These are phyloP conservation scores for Sphaerodactylus townsendi DNA, from an alignment of 2,113 vertebrate species.

Conservation along the genomic window DNA sequence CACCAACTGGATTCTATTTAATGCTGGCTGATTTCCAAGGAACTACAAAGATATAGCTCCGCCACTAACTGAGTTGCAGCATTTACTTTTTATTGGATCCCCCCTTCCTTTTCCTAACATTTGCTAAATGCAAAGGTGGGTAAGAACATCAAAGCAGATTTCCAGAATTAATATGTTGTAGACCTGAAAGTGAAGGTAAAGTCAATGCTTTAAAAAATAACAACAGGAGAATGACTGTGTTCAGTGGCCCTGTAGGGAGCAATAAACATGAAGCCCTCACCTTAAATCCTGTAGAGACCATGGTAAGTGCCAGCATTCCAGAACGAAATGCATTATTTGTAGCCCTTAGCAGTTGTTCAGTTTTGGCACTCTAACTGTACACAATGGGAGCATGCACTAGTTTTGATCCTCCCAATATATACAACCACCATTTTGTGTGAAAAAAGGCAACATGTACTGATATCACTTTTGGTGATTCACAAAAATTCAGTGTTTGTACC, in stretches of 20 bases:
- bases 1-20: constrained; percentile 74
- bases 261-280: constrained; percentile 37
- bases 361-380: too few species aligned
- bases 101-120: constrained; percentile 3
- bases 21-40: constrained; percentile 68
- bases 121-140: constrained; percentile 43
- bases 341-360: too few species aligned
- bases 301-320: neutral
- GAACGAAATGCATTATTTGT: neutral
- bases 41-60: constrained; percentile 45
- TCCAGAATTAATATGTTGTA: constrained; percentile 6
- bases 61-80: constrained; percentile 45
- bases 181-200: constrained; percentile 44
- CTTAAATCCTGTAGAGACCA: neutral
- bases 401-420: too few species aligned
- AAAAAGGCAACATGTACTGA: too few species aligned
- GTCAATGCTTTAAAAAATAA: neutral
- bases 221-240: constrained; percentile 18
- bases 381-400: too few species aligned
- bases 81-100: constrained; percentile 58
- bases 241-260: constrained; percentile 12
- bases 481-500: too few species aligned
- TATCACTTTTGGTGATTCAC: too few species aligned
- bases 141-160: constrained; percentile 40
- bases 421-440: too few species aligned